Percentiles rank a stretch among this genome's conserved stretches.
Evolutionary conservation across 2,113 vertebrate genomes (phyloP).

Genomic region (Tenrec ecaudatus): DNA sequence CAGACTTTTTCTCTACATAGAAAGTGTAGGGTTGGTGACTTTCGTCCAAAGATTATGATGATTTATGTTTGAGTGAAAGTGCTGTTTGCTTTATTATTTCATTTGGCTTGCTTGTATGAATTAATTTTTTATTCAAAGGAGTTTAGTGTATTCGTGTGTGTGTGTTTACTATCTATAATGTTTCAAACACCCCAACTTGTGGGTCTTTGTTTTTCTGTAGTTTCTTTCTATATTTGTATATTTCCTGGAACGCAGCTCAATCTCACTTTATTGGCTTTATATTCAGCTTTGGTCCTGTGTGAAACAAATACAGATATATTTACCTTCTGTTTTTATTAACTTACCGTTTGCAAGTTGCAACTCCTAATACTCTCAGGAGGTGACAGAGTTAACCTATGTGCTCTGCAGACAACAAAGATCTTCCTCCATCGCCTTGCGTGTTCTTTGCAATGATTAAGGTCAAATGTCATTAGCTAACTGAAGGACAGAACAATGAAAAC

Average conservation of each 20-base stretch:
- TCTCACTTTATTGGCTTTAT: slow-evolving; percentile 54
- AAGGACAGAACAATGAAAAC: neutral
- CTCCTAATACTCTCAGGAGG: neutral
- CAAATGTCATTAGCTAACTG: neutral
- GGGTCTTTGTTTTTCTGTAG: slow-evolving; percentile 64
- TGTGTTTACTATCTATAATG: slow-evolving; percentile 44
- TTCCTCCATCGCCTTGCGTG: neutral
- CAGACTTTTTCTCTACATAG: neutral
- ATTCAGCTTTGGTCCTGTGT: slow-evolving; percentile 45
- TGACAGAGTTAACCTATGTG: neutral
- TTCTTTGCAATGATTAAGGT: neutral
- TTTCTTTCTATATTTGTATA: slow-evolving; percentile 56
- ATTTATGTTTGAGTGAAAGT: neutral
- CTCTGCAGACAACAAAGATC: neutral
- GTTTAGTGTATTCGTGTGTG: neutral
- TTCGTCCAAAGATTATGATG: neutral
- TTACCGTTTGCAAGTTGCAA: slow-evolving; percentile 28
- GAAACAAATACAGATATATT: slow-evolving; percentile 31
- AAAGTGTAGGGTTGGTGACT: neutral
- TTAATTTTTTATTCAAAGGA: slow-evolving; percentile 40
- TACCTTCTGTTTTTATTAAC: slow-evolving; percentile 2
- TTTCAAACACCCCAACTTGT: slow-evolving; percentile 50
- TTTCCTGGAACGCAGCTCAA: slow-evolving; percentile 65
- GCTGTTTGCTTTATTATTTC: neutral
- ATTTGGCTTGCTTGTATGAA: neutral